phyloP scores from a whole-genome alignment of 1,140 invertebrate genomes.

The silkworm (Bombyx mori) region ASM3026992v2 NC_085135.1:5117001-5117500 shows the following conservation, averaged over 20 bases:
- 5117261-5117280: constrained; percentile 10
- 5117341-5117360: constrained; percentile 7
- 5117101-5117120: not conserved
- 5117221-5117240: constrained; percentile 13
- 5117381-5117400: not conserved
- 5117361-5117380: constrained; percentile 10
- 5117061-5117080: constrained; percentile 1
- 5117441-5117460: constrained; percentile 6
- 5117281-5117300: constrained; percentile 9
- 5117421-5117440: constrained; percentile 5
- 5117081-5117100: constrained; percentile 10
- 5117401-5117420: constrained; percentile 11
- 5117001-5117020: not conserved
- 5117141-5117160: constrained; percentile 7
- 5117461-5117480: constrained; percentile 8
- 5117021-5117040: not conserved
- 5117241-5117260: constrained; percentile 7
- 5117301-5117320: constrained; percentile 7
- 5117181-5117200: not conserved
- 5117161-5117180: not conserved
- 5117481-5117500: constrained; percentile 10
- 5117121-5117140: constrained; percentile 5
- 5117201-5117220: constrained; percentile 2
- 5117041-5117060: constrained; percentile 16
- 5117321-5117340: constrained; percentile 8